Conservation (phyloP, 2,113 vertebrate species). For the Aspiorhynchus laticeps region DNA sequence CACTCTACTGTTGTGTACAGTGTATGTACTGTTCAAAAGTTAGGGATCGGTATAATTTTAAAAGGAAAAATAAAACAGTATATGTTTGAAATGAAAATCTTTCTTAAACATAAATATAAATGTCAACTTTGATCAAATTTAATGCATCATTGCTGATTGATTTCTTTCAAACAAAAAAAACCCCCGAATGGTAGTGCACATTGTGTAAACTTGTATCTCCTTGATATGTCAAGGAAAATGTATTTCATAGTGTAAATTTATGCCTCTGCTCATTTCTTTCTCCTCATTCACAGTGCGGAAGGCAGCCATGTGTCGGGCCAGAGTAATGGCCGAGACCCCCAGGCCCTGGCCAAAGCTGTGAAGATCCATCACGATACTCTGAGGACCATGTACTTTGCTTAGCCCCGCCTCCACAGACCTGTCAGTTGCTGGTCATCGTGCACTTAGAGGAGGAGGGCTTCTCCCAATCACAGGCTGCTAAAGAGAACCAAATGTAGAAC, state of each 20-base stretch:
- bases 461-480: constrained; percentile 48
- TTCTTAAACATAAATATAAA: background rate
- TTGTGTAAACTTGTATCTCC: background rate
- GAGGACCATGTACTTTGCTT: constrained; percentile 81
- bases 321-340: constrained; percentile 77
- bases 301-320: constrained; percentile 80
- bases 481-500: constrained; percentile 48
- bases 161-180: background rate
- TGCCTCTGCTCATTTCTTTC: background rate
- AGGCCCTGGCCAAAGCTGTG: constrained; percentile 76
- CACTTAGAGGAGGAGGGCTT: constrained; percentile 60
- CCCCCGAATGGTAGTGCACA: background rate
- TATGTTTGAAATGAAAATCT: background rate
- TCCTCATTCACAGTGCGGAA: constrained; percentile 68
- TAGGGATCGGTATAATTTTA: too few species aligned
- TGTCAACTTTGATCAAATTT: background rate
- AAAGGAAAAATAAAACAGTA: too few species aligned
- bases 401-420: constrained; percentile 37
- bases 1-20: too few species aligned
- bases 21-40: too few species aligned
- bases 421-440: constrained; percentile 71
- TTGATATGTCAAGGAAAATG: background rate
- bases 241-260: background rate
- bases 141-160: background rate
- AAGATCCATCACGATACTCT: constrained; percentile 79